These are phyloP conservation scores for Pipra filicauda DNA, from an alignment of 2,113 vertebrate species.

Conservation along the genomic window DNA sequence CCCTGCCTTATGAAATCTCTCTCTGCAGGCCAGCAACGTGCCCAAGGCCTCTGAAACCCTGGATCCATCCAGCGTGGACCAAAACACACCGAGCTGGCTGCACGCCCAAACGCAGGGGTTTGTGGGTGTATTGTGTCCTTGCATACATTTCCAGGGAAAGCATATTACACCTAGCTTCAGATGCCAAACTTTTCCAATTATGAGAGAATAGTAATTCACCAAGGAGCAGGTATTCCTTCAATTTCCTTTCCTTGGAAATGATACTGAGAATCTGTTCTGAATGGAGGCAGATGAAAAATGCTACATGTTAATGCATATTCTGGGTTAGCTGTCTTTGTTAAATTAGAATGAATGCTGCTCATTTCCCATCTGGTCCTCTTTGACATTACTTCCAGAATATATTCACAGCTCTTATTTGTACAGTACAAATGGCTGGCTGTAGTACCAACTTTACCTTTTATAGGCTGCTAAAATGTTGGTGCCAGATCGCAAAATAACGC, in stretches of 20 bases:
- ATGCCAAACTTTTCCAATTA: slow-evolving; percentile 46
- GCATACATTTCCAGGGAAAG: slow-evolving; percentile 57
- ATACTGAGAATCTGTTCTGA: slow-evolving; percentile 55
- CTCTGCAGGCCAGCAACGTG: neutral
- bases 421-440: slow-evolving; percentile 65
- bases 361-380: slow-evolving; percentile 72
- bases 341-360: slow-evolving; percentile 68
- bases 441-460: slow-evolving; percentile 70
- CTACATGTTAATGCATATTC: slow-evolving; percentile 61
- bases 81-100: slow-evolving; percentile 4
- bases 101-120: neutral
- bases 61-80: slow-evolving; percentile 28
- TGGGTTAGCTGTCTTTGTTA: slow-evolving; percentile 68
- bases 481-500: slow-evolving; percentile 52
- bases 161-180: slow-evolving; percentile 18
- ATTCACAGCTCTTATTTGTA: slow-evolving; percentile 68
- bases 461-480: slow-evolving; percentile 53
- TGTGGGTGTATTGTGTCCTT: slow-evolving; percentile 45
- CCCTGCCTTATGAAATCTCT: neutral
- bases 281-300: slow-evolving; percentile 61
- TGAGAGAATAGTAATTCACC: slow-evolving; percentile 35
- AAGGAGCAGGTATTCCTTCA: slow-evolving; percentile 52
- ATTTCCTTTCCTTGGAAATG: slow-evolving; percentile 53
- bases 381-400: slow-evolving; percentile 70
- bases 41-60: neutral